Evolutionary conservation across 2,797 vertebrate species (phyloP), one percentile per base, ranked within the genome.

Genomic region (Lates japonicus): DNA sequence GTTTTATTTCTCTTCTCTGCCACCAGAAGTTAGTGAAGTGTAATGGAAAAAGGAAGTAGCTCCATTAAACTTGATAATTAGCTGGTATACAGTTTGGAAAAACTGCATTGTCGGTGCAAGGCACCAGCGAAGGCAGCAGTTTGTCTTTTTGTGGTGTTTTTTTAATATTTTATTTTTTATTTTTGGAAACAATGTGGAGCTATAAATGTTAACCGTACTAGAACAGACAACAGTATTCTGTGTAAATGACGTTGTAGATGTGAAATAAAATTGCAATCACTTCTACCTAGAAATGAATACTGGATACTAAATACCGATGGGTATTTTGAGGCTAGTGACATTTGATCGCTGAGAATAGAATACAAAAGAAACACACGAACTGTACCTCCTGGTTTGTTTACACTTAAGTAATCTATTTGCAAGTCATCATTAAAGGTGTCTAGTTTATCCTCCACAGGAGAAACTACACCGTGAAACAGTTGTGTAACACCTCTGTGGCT

Each of bases 61-160:
- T 66, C 49, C 33, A 65, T 78, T 86, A 75, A 81, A 72, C 37
- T 61, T 42, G 67, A 81, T 80, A 67, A 83, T 83, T 81, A 72
- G 58, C 58, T 75, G 67, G 61, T 58, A 75, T 73, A 39, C 65
- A 72, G 41, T 76, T 72, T 3, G 71, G 31, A 41, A 69, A 72
- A 70, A 54, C 57, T 60, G 31, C 31, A n/a, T 1, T 16, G 14
- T 39, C 3, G 2, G 67, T 66, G 37, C n/a, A 51, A 51, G n/a
- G 48, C 31, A 51, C 5, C 12, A 42, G 62, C 33, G 25, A 70
- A 65, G 11, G 49, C 29, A 44, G 62, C 19, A 1, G 11, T 62
- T 33, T 65, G 12, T 58, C 25, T 17, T 11, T 44, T 49, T 6
- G 22, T 46, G 25, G 25, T 29, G 1, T 29, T 29, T 16, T 41